phyloP scores from a whole-genome alignment of 2,797 vertebrate genomes.

The Crocodylus rhombifer region DNA sequence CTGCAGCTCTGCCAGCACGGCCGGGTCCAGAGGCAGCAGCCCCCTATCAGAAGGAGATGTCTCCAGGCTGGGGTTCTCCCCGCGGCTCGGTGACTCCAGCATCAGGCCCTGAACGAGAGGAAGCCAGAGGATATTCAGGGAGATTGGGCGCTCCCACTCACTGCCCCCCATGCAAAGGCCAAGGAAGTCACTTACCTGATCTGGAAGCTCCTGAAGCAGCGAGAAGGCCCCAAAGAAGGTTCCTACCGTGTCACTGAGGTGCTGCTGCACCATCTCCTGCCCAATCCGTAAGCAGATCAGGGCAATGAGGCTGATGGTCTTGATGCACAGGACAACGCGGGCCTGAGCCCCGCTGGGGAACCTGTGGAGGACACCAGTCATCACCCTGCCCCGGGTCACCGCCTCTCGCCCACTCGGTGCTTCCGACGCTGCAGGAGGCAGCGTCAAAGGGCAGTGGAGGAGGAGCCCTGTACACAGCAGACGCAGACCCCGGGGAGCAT shows the following conservation, averaged over 20 bases:
- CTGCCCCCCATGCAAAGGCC: not conserved
- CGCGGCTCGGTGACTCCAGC: conserved; percentile 60
- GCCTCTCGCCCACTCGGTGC: not conserved
- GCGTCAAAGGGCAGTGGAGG: not conserved
- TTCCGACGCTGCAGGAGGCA: not conserved
- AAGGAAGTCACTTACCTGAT: conserved; percentile 83
- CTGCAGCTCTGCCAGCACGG: conserved; percentile 90
- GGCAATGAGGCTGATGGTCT: conserved; percentile 95
- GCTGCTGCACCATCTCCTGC: conserved; percentile 97
- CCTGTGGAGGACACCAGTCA: conserved; percentile 76
- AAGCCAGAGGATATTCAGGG: not conserved
- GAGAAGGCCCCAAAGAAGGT: conserved; percentile 94
- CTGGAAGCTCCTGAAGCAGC: conserved; percentile 85
- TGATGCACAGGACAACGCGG: conserved; percentile 92
- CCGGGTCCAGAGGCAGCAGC: conserved; percentile 84
- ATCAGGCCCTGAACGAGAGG: conserved; percentile 68
- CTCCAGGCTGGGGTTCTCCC: conserved; percentile 86
- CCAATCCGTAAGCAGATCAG: conserved; percentile 97
- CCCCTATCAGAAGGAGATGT: conserved; percentile 82
- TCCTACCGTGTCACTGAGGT: conserved; percentile 91
- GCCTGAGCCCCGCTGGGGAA: conserved; percentile 96
- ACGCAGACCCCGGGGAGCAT: not conserved
- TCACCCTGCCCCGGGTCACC: not conserved
- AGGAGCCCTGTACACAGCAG: fast-evolving
- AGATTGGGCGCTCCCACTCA: not conserved